Base-by-base conservation (phyloP, 2,888 invertebrate species). In the Ochlodes sylvanus region DNA sequence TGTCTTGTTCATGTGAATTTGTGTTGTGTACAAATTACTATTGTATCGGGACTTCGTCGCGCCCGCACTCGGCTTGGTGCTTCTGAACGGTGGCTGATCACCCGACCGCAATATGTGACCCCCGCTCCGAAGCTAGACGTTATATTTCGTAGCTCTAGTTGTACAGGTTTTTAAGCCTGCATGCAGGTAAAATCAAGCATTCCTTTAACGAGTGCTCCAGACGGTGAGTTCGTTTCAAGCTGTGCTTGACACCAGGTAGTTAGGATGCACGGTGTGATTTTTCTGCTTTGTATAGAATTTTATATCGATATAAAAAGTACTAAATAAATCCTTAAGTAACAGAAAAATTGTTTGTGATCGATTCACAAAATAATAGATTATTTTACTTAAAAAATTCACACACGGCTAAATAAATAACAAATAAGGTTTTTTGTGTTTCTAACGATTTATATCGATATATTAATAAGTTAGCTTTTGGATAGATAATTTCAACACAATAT, bases 1-100 rank as follows among this genome's bases (percentile, higher is more conserved):
- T 91, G 92, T 92, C 91, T 91, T 92, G 92, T 92, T 90, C 85
- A 90, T 92, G 92, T 93, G 92, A 89, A 92, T 92, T 92, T 93
- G 92, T 93, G 92, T 93, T 90, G 91, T 92, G 92, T 89, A 88
- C 85, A 84, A 75, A 74, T 72, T 75, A 69, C 76, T 71, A 70
- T 72, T 73, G 76, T 81, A 80, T 76, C 85, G 87, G 84, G 83
- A 77, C 74, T 80, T 80, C 87, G 85, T 83, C 88, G 87, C 91
- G 90, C 86, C 91, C 92, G 90, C 91, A 92, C 91, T 89, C 89
- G 87, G 84, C 89, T 88, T 86, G 81, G 89, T 82, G 89, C 89
- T 90, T 88, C 78, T 81, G 83, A 84, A 79, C 83, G 87, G 86
- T 85, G 87, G 86, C 83, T 85, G 86, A 81, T 87, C 87, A 86